Base-by-base conservation (phyloP, 2,797 vertebrate genomes). In the Rhabdophis nuchalis region DNA sequence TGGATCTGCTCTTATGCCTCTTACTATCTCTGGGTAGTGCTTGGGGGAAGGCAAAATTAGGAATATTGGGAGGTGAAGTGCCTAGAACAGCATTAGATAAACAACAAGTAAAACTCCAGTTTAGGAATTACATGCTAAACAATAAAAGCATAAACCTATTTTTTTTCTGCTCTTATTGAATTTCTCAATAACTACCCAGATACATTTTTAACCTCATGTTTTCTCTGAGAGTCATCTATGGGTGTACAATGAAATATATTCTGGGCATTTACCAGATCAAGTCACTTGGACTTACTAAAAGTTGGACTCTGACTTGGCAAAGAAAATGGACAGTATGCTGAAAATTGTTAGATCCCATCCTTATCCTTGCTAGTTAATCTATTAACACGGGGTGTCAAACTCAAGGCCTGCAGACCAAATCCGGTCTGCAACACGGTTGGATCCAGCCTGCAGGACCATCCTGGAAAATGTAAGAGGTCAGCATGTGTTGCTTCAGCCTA, bases 401-500 rank as follows among this genome's bases (percentile, higher is more conserved):
- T 20, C 18, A 20, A 20, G 56, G 5, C 56, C 18, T 1, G 18
- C 5, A 4, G 18, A 5, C 18, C 18, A 1, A 20, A 57, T 18
- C 18, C 4, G 5, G 18, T 18, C 18, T 20, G 18, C 1, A 5
- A 57, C 6, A 1, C 20, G 56, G 18, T 20, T 6, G 18, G 18
- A 57, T 57, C 56, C 18, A 0, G 56, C 56, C 56, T 57, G 56
- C 5, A 5, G 1, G 18, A 5, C 5, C 56, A 20, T 7, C 56
- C 18, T 57, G 56, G 4, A 57, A 57, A 57, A 20, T 57, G 18
- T 57, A 57, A 57, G 18, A 5, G 56, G 56, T 57, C 5, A 0
- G 4, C 5, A 16, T 0, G 14, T 1, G 5, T 56, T 1, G 1
- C 56, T 57, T 57, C 5, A 0, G 18, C 56, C 56, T 5, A 20